phyloP scores from a whole-genome alignment of 2,888 invertebrate species.

The Nomada fabriciana region DNA sequence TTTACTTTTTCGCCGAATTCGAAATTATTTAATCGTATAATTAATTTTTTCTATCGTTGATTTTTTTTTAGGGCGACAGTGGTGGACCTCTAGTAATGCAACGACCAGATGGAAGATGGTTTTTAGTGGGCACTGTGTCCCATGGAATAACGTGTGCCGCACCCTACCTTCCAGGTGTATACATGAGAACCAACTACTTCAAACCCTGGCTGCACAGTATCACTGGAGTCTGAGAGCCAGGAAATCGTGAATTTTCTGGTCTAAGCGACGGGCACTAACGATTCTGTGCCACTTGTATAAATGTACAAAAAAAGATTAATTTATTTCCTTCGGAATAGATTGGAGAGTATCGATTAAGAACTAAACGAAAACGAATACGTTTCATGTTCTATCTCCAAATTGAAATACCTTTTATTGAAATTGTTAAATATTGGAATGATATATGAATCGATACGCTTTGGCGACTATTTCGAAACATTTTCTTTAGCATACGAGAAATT shows the following conservation, averaged over 20 bases:
- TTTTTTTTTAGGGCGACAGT: conserved; percentile 92
- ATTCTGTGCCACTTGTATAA: conserved; percentile 80
- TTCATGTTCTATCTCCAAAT: conserved; percentile 27
- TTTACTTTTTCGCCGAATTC: too few relatives aligned
- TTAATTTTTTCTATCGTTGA: not conserved
- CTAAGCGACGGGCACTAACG: conserved; percentile 50
- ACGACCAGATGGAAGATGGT: conserved; percentile 93
- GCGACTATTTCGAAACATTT: conserved; percentile 15
- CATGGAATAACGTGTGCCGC: conserved; percentile 98
- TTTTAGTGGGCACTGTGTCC: conserved; percentile 95
- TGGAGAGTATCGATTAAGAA: conserved; percentile 44
- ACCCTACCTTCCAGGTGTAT: conserved; percentile 95
- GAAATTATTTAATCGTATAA: not conserved
- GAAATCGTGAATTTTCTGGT: conserved; percentile 33
- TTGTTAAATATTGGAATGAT: not conserved
- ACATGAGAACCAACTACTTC: conserved; percentile 96
- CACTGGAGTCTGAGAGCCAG: conserved; percentile 65
- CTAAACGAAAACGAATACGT: conserved; percentile 7
- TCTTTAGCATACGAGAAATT: conserved; percentile 29
- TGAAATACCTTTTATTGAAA: conserved; percentile 18
- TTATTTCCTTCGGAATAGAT: conserved; percentile 73
- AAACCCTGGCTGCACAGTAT: conserved; percentile 96
- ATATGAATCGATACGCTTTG: not conserved
- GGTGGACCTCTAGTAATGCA: conserved; percentile 95
- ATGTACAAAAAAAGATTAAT: conserved; percentile 82